Evolutionary conservation across 2,797 vertebrate species (phyloP), one percentile per base, ranked within the genome.

Genomic region (Rhinatrema bivittatum): DNA sequence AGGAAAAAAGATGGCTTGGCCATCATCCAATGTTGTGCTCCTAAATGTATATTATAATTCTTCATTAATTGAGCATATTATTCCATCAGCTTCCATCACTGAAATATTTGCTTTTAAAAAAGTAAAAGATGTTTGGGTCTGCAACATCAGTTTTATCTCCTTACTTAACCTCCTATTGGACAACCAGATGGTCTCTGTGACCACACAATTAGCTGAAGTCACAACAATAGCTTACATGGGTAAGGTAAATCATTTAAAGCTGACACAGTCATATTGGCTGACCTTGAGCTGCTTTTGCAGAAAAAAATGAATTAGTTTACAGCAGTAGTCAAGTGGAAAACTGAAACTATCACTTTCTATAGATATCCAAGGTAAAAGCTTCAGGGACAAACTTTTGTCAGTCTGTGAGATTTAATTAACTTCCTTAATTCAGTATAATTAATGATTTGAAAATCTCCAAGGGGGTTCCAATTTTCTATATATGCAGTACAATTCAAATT

Each of bases 351-450:
- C 56, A 49, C 66, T 62, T 70, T 55, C 68, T 52, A 20, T 57
- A 70, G 48, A 38, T 59, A 56, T 54, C 46, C 60, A 59, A 72
- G 65, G 59, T 44, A 67, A 75, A 58, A 46, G 56, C 68, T 51
- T 37, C 40, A 49, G 60, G 68, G 62, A 70, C 46, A 43, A 47
- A 47, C 41, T 62, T 65, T 40, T 54, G 49, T 71, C 72, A 63
- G 26, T 49, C 53, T 46, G 50, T 23, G 42, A 65, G 57, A 15
- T 50, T 74, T 72, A 69, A 81, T 74, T 69, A 80, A 65, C 41
- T 70, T 49, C 70, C 63, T 71, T 76, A 76, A 81, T 81, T 78
- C 70, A 63, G 40, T 39, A 20, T 66, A 76, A 82, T 80, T 63
- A 78, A 81, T 64, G 54, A 46, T 46, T 68, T 56, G 50, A 37